Percentiles rank a stretch among this genome's conserved stretches.
Evolutionary conservation across 2,888 invertebrate genomes (phyloP).

Genomic region (Horisme vitalbata): DNA sequence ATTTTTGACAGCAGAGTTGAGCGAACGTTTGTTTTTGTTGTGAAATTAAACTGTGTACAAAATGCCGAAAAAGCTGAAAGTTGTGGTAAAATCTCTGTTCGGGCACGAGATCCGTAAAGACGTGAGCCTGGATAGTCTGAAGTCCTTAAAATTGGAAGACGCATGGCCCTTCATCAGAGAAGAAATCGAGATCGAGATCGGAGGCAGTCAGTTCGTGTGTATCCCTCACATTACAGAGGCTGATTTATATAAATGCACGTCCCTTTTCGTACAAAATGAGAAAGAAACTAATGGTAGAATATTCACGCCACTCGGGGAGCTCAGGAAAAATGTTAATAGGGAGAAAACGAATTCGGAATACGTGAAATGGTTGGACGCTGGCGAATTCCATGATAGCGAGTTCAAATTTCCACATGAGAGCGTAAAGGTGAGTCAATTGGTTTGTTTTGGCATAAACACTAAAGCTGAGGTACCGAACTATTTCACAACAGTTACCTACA

Average conservation of each 20-base stretch:
- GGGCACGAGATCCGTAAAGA: conserved; percentile 79
- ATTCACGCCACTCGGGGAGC: conserved; percentile 73
- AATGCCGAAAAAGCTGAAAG: conserved; percentile 80
- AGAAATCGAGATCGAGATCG: conserved; percentile 79
- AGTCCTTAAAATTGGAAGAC: conserved; percentile 75
- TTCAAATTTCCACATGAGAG: conserved; percentile 80
- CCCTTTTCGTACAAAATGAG: conserved; percentile 75
- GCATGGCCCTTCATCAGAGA: conserved; percentile 81
- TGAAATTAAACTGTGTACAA: conserved; percentile 26
- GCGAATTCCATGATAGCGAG: conserved; percentile 60
- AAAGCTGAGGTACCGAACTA: no score
- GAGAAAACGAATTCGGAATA: conserved; percentile 65
- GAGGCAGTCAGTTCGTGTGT: conserved; percentile 75
- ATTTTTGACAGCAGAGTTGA: conserved; percentile 37
- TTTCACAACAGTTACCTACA: conserved; percentile 20
- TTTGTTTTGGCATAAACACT: no score
- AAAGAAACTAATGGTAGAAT: conserved; percentile 74
- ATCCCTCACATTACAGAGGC: conserved; percentile 80
- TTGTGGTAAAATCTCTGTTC: conserved; percentile 74
- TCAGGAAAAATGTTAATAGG: conserved; percentile 67
- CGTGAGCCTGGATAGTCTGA: conserved; percentile 70
- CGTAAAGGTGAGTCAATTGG: conserved; percentile 47
- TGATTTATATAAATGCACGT: conserved; percentile 72
- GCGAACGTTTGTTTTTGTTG: conserved; percentile 32
- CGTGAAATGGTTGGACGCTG: conserved; percentile 66